A percentile compares a stretch with the other conserved stretches of the same genome.
phyloP scores from a whole-genome alignment of 2,888 invertebrate genomes.

The Pseudococcus viburni region DNA sequence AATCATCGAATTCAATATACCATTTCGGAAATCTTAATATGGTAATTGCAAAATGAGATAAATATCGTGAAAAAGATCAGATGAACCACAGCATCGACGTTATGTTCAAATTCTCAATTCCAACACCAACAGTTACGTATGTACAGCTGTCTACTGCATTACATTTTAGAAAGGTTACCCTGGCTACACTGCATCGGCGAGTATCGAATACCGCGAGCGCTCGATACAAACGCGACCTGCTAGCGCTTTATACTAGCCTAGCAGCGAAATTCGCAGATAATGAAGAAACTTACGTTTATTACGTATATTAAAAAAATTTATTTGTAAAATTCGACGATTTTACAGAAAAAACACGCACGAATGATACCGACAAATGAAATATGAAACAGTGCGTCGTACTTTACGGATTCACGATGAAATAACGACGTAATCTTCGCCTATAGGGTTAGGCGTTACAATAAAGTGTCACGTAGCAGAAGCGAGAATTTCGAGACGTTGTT shows the following conservation, averaged over 20 bases:
- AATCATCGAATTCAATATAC: too few relatives aligned
- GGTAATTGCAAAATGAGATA: too few relatives aligned
- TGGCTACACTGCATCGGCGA: not conserved
- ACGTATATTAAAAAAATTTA: conserved; percentile 58
- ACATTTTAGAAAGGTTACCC: not conserved
- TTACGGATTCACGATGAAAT: not conserved
- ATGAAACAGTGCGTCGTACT: not conserved
- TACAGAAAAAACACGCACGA: conserved; percentile 51
- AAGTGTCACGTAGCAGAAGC: too few relatives aligned
- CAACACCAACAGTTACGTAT: too few relatives aligned
- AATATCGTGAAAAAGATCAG: too few relatives aligned
- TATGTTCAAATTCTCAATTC: too few relatives aligned
- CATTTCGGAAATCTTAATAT: too few relatives aligned
- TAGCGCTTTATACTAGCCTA: conserved; percentile 19
- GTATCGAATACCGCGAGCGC: not conserved
- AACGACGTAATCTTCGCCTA: not conserved
- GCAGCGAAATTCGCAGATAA: conserved; percentile 63
- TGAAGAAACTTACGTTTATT: conserved; percentile 65
- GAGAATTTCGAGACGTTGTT: not conserved
- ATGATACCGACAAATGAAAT: conserved; percentile 28
- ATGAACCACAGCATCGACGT: too few relatives aligned
- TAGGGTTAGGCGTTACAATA: too few relatives aligned
- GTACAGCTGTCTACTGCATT: not conserved
- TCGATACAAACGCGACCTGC: not conserved
- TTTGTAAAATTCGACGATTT: conserved; percentile 55